Evolutionary conservation across 2,797 vertebrate genomes (phyloP).

Genomic region (Gymnoscopelus microlampas): DNA sequence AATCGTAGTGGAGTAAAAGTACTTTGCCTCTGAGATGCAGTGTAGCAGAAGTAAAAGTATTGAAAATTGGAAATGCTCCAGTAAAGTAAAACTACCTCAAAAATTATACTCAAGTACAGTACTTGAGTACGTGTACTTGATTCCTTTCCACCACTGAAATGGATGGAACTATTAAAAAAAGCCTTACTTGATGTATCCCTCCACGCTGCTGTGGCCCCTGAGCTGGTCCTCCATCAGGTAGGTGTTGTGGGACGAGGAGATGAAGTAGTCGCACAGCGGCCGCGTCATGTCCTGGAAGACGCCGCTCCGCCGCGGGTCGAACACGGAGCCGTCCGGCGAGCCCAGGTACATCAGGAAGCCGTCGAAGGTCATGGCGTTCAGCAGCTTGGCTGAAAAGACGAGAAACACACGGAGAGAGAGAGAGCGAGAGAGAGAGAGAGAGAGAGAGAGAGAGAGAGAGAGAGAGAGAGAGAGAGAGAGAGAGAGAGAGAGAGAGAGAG

Average conservation of each 20-base stretch:
- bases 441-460: no score
- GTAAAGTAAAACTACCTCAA: no score
- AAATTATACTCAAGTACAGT: no score
- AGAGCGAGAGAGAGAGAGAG: neutral
- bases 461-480: no score
- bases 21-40: no score
- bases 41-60: no score
- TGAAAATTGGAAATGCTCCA: no score
- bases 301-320: conserved; percentile 80
- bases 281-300: conserved; percentile 89
- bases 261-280: conserved; percentile 90
- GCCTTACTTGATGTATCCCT: conserved; percentile 80
- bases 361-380: conserved; percentile 87
- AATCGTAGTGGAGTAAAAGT: no score
- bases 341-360: conserved; percentile 90
- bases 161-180: no score
- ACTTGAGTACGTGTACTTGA: no score
- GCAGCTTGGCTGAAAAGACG: conserved; percentile 81
- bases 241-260: conserved; percentile 88
- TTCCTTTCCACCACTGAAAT: no score
- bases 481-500: no score
- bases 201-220: conserved; percentile 86
- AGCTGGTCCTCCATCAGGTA: conserved; percentile 90
- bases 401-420: neutral
- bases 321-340: conserved; percentile 88